A percentile compares a stretch with the other conserved stretches of the same genome.
Evolutionary conservation across 2,113 vertebrate species (phyloP).

Genomic region (Uria aalge): DNA sequence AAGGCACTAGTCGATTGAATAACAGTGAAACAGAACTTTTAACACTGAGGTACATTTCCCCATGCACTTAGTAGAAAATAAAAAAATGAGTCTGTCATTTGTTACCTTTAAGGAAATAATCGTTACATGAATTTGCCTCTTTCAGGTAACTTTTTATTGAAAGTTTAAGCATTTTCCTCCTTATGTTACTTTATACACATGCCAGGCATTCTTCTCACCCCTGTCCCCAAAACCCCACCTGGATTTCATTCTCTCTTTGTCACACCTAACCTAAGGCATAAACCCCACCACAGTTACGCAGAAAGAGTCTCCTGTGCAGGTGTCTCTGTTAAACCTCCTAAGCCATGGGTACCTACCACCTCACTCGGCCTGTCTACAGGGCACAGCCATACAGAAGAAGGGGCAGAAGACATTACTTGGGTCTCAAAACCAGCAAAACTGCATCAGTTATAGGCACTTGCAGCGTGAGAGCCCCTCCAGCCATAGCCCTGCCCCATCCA

Average conservation of each 20-base stretch:
- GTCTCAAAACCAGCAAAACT: neutral
- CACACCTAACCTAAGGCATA: neutral
- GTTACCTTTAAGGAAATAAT: neutral
- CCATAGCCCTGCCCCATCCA: neutral
- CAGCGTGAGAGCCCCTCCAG: neutral
- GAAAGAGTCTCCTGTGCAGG: neutral
- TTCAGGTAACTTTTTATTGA: neutral
- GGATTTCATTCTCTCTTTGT: neutral
- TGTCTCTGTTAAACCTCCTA: neutral
- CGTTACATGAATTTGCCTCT: neutral
- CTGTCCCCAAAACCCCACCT: neutral
- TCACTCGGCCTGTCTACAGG: neutral
- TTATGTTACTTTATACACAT: neutral
- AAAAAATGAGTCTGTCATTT: neutral
- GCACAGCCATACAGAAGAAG: neutral
- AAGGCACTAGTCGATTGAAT: neutral
- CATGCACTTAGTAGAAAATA: neutral
- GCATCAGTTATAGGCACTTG: neutral
- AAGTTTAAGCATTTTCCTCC: neutral
- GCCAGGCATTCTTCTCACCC: neutral
- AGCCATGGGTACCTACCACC: neutral
- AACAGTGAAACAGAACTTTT: neutral
- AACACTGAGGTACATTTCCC: neutral
- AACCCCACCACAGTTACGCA: neutral
- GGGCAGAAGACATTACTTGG: neutral